Percentiles rank a stretch among this genome's conserved stretches.
Conservation (phyloP, 2,888 invertebrate species). For the Lepidochitona cinerea region DNA sequence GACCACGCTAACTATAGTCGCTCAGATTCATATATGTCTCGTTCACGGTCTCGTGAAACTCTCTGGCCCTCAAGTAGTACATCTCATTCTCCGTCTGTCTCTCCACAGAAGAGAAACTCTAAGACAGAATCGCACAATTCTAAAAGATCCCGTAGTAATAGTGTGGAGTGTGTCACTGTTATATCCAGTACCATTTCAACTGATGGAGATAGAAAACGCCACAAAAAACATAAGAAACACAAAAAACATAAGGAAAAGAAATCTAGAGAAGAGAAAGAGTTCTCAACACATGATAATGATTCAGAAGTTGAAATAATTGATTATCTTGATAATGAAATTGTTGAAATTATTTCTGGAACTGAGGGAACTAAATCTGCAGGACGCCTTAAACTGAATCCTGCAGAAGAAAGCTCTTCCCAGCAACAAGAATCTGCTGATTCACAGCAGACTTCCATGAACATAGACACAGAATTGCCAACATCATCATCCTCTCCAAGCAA, state of each 20-base stretch:
- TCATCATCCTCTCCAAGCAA: background rate
- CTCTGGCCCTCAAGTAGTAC: background rate
- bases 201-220: slow-evolving; percentile 8
- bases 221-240: slow-evolving; percentile 34
- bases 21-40: background rate
- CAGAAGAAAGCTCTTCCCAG: no score
- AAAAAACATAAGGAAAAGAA: slow-evolving; percentile 34
- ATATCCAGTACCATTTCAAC: background rate
- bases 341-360: background rate
- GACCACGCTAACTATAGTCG: background rate
- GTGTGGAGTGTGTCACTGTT: background rate
- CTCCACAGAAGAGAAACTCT: background rate
- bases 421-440: background rate
- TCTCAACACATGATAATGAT: background rate
- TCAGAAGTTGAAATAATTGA: background rate
- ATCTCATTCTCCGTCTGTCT: background rate
- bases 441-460: background rate
- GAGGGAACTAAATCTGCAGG: no score
- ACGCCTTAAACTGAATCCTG: no score
- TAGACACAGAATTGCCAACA: background rate
- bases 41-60: background rate
- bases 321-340: no score
- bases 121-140: background rate
- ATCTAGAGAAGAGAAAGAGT: background rate
- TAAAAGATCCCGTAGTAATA: background rate